A percentile compares a stretch with the other conserved stretches of the same genome.
Conservation (phyloP, 2,113 vertebrate species). For the Aleadryas rufinucha region DNA sequence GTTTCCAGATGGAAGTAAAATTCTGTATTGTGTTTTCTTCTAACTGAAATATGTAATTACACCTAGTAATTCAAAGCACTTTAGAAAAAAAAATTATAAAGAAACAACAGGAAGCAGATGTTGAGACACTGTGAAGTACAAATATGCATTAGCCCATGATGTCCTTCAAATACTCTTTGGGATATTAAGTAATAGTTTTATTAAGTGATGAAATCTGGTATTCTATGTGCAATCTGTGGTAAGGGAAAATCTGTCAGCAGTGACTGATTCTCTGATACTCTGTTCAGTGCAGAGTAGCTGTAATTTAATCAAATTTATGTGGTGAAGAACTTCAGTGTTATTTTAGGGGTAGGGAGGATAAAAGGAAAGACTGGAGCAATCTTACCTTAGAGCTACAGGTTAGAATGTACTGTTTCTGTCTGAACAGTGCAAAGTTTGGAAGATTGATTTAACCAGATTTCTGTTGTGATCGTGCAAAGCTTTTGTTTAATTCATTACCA, state of each 20-base stretch:
- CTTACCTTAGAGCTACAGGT: background rate
- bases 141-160: background rate
- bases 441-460: background rate
- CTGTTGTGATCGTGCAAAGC: background rate
- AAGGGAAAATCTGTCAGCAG: background rate
- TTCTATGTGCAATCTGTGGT: background rate
- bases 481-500: background rate
- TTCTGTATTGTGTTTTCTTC: slow-evolving; percentile 12
- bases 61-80: slow-evolving; percentile 24
- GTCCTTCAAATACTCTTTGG: background rate
- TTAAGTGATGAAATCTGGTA: slow-evolving; percentile 29
- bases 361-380: background rate
- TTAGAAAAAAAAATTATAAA: background rate
- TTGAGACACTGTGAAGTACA: background rate
- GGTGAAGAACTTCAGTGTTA: background rate
- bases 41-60: slow-evolving; percentile 23
- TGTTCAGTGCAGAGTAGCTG: background rate
- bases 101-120: slow-evolving; percentile 37
- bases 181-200: slow-evolving; percentile 33
- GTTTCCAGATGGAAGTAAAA: slow-evolving; percentile 48
- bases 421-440: background rate
- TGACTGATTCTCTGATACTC: background rate
- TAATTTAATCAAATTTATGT: background rate
- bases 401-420: background rate
- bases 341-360: background rate